Percentiles rank a stretch among this genome's conserved stretches.
Evolutionary conservation across 2,888 invertebrate genomes (phyloP).

Genomic region (Cactoblastis cactorum): DNA sequence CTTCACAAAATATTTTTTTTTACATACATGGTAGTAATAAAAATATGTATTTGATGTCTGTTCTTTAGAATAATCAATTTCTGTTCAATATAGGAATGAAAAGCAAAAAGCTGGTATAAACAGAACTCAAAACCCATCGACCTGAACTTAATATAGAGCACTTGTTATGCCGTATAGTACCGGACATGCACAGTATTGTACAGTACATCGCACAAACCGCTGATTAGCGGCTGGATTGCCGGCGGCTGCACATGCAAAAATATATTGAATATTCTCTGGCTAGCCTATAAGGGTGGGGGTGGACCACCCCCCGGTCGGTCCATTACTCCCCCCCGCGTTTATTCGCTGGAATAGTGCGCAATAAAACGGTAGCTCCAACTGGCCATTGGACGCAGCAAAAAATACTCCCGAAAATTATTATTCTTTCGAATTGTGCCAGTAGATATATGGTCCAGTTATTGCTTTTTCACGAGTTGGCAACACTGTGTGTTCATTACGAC

Average conservation of each 20-base stretch:
- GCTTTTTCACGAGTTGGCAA: constrained; percentile 21
- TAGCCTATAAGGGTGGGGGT: constrained; percentile 44
- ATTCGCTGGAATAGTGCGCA: constrained; percentile 74
- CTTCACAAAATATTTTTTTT: no score
- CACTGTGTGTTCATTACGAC: constrained; percentile 10
- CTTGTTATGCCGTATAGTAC: background rate
- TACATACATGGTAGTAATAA: no score
- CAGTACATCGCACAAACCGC: constrained; percentile 43
- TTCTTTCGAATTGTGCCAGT: constrained; percentile 50
- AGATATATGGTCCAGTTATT: constrained; percentile 25
- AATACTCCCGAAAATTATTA: constrained; percentile 65
- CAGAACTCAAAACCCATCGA: background rate
- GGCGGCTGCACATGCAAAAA: constrained; percentile 48
- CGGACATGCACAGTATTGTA: no score
- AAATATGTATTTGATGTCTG: no score
- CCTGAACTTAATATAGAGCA: background rate
- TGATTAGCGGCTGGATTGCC: constrained; percentile 56
- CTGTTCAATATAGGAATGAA: background rate
- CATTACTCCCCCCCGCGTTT: constrained; percentile 69
- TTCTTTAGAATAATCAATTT: no score
- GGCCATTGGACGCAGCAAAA: constrained; percentile 64
- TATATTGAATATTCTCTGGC: constrained; percentile 66
- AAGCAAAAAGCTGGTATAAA: background rate
- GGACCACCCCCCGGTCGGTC: constrained; percentile 40
- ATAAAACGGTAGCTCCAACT: constrained; percentile 67